Evolutionary conservation across 2,113 vertebrate species (phyloP), one percentile per base, ranked within the genome.

Genomic region (Clarias macrocephalus): DNA sequence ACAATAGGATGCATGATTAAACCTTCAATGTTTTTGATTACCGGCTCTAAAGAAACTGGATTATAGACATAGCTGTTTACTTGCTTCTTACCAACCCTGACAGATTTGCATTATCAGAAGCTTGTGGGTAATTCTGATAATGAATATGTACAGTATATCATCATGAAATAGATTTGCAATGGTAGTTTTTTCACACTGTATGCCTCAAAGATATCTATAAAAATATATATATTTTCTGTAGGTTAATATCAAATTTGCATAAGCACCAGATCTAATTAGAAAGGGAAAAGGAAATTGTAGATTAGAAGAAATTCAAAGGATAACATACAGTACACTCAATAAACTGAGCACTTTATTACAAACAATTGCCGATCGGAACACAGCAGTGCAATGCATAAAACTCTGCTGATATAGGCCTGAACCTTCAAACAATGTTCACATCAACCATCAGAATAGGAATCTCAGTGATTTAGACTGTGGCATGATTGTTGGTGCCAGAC

Each of bases 1-100:
- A 86, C 60, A 80, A n/a, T 18, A 37, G 48, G 9, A n/a, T 52
- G 60, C 48, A 23, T 65, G 25, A 65, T 85, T 85, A 77, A 57
- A 52, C 25, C n/a, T 37, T 3, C n/a, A 16, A 0, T 76, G 54
- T n/a, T 75, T 52, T 75, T 63, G 33, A 85, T 79, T 54, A 79
- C 60, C 56, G n/a, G 66, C 66, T 66, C n/a, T 79, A 30, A 52
- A 25, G 0, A 48, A 79, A 28, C 57, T 62, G 57, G 33, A 57
- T 7, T 59, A 25, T 62, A 75, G 21, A 59, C 59, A 30, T n/a
- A 42, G 33, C 59, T 37, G 68, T 73, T 79, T 54, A 65, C 18
- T 85, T 85, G 52, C 2, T 28, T 13, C 54, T 56, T 28, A n/a
- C 1, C 23, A 77, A 54, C 1, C 54, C 42, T 57, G 42, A 52